phyloP scores from a whole-genome alignment of 1,140 invertebrate species.

The Physella acuta region DNA sequence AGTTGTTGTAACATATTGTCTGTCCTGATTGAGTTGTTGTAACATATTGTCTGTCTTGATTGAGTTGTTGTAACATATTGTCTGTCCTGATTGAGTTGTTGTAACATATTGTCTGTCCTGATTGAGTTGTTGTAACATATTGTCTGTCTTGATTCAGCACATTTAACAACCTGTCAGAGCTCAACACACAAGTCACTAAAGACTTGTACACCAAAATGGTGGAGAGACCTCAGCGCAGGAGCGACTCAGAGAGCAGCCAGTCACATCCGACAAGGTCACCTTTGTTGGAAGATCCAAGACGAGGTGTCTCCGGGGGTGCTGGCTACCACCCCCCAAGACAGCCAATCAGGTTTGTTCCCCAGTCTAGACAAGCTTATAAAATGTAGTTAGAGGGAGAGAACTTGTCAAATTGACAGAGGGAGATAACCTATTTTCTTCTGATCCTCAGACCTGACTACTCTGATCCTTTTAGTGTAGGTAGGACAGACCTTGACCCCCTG shows the following conservation, averaged over 20 bases:
- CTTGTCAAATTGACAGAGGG: too few relatives aligned
- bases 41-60: too few relatives aligned
- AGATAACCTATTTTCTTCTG: too few relatives aligned
- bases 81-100: too few relatives aligned
- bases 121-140: background rate
- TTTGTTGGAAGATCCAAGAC: slow-evolving; percentile 21
- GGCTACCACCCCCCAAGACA: slow-evolving; percentile 16
- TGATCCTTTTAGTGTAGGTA: slow-evolving; percentile 16
- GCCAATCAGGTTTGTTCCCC: slow-evolving; percentile 18
- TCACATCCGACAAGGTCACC: slow-evolving; percentile 14
- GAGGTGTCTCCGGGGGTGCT: slow-evolving; percentile 6
- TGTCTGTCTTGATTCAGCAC: slow-evolving; percentile 3
- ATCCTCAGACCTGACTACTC: background rate
- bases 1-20: too few relatives aligned
- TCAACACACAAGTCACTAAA: slow-evolving; percentile 3
- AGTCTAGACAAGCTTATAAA: background rate
- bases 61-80: too few relatives aligned
- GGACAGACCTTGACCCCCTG: slow-evolving; percentile 18
- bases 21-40: too few relatives aligned
- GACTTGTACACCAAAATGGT: slow-evolving; percentile 4
- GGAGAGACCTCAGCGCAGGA: background rate
- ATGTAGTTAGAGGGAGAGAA: background rate
- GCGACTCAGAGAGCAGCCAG: background rate
- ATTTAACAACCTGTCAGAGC: slow-evolving; percentile 6
- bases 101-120: too few relatives aligned